These are phyloP conservation scores for Drosophila guanche DNA, from an alignment of 1,140 invertebrate genomes.

Conservation along the genomic window DNA sequence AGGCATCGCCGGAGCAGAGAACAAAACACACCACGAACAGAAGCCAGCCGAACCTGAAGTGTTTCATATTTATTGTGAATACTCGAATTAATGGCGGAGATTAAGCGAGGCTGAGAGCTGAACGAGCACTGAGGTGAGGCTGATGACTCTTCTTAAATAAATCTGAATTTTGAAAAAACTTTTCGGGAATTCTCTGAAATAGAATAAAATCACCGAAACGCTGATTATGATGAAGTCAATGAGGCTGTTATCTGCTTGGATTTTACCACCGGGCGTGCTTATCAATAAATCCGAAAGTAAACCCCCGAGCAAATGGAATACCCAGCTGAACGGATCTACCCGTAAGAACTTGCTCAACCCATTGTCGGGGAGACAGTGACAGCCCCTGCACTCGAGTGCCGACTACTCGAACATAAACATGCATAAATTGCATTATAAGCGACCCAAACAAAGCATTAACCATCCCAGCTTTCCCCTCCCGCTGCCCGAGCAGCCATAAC, in stretches of 20 bases:
- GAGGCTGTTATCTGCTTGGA: conserved; percentile 38
- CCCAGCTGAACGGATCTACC: conserved; percentile 3
- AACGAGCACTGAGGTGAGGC: conserved; percentile 12
- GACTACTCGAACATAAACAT: conserved; percentile 60
- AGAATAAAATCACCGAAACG: too few relatives aligned
- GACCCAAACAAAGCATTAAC: conserved; percentile 65
- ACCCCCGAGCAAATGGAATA: conserved; percentile 29
- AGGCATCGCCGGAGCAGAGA: conserved; percentile 17
- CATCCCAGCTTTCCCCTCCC: conserved; percentile 18
- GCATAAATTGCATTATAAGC: conserved; percentile 78
- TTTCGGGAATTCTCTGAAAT: too few relatives aligned
- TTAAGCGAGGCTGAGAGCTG: not conserved
- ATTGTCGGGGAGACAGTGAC: conserved; percentile 30
- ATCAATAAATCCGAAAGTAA: conserved; percentile 34
- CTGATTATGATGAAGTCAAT: conserved; percentile 10
- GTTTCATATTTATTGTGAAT: conserved; percentile 51
- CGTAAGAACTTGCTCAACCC: conserved; percentile 46
- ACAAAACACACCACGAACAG: conserved; percentile 31
- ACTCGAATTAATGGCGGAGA: not conserved
- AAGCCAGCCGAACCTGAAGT: conserved; percentile 48
- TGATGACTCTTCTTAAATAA: conserved; percentile 24
- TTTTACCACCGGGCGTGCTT: conserved; percentile 27
- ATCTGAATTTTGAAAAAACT: not conserved
- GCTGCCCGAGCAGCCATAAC: conserved; percentile 64
- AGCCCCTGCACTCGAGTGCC: conserved; percentile 15